Evolutionary conservation across 2,113 vertebrate species (phyloP), one percentile per base, ranked within the genome.

Genomic region (Barbus barbus): DNA sequence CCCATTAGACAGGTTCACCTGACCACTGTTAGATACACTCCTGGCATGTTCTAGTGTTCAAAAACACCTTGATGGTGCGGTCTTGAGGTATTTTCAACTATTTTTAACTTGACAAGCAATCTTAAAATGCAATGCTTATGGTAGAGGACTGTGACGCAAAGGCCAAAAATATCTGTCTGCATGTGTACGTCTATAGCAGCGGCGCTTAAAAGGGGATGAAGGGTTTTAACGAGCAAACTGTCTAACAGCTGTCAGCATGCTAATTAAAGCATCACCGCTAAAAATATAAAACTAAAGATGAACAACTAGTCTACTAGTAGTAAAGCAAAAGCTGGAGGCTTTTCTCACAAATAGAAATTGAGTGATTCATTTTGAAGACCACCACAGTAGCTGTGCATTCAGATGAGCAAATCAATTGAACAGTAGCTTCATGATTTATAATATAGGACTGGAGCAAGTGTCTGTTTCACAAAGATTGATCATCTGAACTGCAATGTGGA

Each of bases 391-490:
- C n/a, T n/a, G n/a, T n/a, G n/a, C n/a, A n/a, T n/a, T n/a, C n/a
- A n/a, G n/a, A n/a, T n/a, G n/a, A n/a, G n/a, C n/a, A n/a, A n/a
- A n/a, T n/a, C n/a, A n/a, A n/a, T n/a, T n/a, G n/a, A n/a, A n/a
- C n/a, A n/a, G n/a, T n/a, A n/a, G n/a, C 20, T 9, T 38, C 9
- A 5, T 71, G 33, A 38, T 71, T 38, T 71, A 71, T 71, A 12
- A 38, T 71, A 71, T 12, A 71, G 67, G 31, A 38, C 31, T 36
- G 67, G 33, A 71, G 67, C 33, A 33, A 71, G 67, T 71, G 67
- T 71, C 9, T 71, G 67, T 71, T 38, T 71, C 67, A 71, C 38
- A 38, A 71, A 38, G 67, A 71, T n/a, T 38, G 67, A 71, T 71
- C 67, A 71, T 71, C 67, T 71, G 67, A 71, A 38, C 31, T 12